These are phyloP conservation scores for Danaus chrysippus DNA, from an alignment of 2,888 invertebrate species.

Conservation along the genomic window DNA sequence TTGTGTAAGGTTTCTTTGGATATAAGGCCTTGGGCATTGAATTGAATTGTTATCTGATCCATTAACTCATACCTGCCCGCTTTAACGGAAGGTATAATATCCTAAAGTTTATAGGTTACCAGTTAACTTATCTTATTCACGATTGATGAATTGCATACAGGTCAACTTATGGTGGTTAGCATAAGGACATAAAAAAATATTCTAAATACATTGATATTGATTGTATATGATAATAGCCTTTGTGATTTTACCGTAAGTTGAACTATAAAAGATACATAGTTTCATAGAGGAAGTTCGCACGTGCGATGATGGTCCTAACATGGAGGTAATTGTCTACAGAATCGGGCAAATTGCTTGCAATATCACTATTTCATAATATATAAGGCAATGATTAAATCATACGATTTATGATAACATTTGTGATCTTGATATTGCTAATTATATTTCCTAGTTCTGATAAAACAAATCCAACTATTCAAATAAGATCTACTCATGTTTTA, in stretches of 20 bases:
- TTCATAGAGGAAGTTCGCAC: constrained; percentile 19
- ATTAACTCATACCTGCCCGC: constrained; percentile 35
- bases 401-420: neutral
- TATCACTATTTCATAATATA: constrained; percentile 17
- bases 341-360: constrained; percentile 18
- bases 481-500: neutral
- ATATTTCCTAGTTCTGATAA: neutral
- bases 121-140: neutral
- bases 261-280: constrained; percentile 1
- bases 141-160: neutral
- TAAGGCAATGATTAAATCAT: constrained; percentile 13
- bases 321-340: constrained; percentile 18
- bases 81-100: constrained; percentile 8
- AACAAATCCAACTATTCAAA: neutral
- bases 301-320: constrained; percentile 21
- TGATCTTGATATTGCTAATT: neutral
- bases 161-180: constrained; percentile 7
- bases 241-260: constrained; percentile 4
- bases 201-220: neutral
- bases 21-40: constrained; percentile 41
- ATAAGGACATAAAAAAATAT: neutral
- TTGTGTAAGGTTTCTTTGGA: constrained; percentile 42
- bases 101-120: constrained; percentile 5
- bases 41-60: constrained; percentile 37
- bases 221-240: neutral